Conservation (phyloP, 1,140 invertebrate species). For the Aphaenogaster ashmeadi region DNA sequence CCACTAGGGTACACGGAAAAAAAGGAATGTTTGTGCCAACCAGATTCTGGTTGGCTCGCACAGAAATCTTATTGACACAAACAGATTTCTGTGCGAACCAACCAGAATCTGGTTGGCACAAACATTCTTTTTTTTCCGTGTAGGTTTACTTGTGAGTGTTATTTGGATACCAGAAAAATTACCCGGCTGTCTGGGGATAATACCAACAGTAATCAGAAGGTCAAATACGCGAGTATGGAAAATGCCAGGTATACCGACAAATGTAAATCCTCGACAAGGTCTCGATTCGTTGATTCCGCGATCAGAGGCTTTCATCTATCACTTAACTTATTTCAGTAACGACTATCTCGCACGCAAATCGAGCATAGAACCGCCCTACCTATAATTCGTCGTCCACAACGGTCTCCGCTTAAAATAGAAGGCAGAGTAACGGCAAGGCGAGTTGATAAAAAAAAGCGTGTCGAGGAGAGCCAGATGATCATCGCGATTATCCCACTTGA, state of each 20-base stretch:
- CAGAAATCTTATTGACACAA: too few species aligned
- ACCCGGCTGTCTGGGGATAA: background rate
- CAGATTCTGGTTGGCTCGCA: too few species aligned
- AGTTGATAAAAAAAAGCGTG: constrained; percentile 33
- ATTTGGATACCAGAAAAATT: background rate
- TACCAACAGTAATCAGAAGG: background rate
- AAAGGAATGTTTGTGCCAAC: too few species aligned
- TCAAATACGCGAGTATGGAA: background rate
- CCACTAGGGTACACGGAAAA: too few species aligned
- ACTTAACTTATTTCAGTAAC: constrained; percentile 63
- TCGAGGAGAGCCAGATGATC: constrained; percentile 21
- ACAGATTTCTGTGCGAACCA: too few species aligned
- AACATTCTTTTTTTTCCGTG: too few species aligned
- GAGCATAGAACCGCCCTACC: constrained; percentile 66
- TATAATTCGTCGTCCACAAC: constrained; percentile 64
- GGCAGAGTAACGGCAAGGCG: constrained; percentile 16
- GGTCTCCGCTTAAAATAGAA: constrained; percentile 57
- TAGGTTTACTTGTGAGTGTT: background rate
- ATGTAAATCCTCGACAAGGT: constrained; percentile 29
- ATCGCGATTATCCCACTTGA: constrained; percentile 8
- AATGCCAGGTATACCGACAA: constrained; percentile 8
- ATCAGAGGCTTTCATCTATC: constrained; percentile 55
- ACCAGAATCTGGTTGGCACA: too few species aligned
- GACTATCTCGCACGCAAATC: constrained; percentile 74
- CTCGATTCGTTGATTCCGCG: constrained; percentile 64